Evolutionary conservation across 1,140 invertebrate species (phyloP), one percentile per base, ranked within the genome.

Genomic region (Epicauta chinensis): DNA sequence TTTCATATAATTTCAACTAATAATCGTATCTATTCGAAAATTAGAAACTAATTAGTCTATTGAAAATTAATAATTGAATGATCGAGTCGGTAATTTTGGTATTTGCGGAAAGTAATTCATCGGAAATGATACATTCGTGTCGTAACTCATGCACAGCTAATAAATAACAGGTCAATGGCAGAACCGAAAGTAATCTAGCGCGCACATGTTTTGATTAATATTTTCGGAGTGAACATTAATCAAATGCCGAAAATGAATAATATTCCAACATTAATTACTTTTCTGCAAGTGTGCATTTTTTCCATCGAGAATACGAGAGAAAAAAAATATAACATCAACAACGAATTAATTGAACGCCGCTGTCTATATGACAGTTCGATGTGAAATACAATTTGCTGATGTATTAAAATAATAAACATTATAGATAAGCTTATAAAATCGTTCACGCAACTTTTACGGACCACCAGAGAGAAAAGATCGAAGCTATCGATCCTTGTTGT

Each of bases 161-260:
- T 55, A 55, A 49, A 55, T 55, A 55, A 55, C 53, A 39, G 46
- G 53, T 55, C 47, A 56, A 53, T 53, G 51, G 51, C 51, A 53
- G 35, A 45, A 39, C 42, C 38, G 38, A 44, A 59, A 59, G 58
- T 54, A 48, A 59, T 59, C 54, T 40, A 53, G 58, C 50, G 58
- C 50, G 44, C 51, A 56, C 52, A 53, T 53, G 44, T 59, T 59
- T 59, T 53, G 58, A 59, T 59, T 59, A 59, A 59, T 59, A 59
- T 56, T 59, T 59, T 56, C 49, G 49, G 50, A 53, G 46, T 56
- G 45, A 36, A 51, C 58, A 59, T 59, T 59, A 56, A 59, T 59
- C 58, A 59, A 55, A 55, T 46, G 37, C 34, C 23, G 47, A 59
- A 59, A 56, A 47, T 59, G 54, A 56, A 52, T 55, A 36, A 46